Base-by-base conservation (phyloP, 1,140 invertebrate species). In the Hydropsyche tenuis region DNA sequence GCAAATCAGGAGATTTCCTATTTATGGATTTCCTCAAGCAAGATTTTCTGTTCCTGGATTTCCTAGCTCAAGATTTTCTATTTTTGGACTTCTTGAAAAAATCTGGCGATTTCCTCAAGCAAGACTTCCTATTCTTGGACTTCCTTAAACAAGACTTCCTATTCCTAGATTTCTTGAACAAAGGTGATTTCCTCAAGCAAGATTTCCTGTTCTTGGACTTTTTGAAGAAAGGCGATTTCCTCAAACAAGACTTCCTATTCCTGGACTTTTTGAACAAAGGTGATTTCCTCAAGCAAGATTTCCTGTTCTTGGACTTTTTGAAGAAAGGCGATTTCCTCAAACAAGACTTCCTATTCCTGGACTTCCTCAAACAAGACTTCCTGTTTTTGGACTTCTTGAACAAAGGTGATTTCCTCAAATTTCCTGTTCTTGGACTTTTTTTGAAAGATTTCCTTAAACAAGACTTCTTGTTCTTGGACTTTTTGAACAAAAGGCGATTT, bases 21-120 rank as follows among this genome's bases (percentile, higher is more conserved):
- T 60, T 60, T 23, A 9, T 60, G 48, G 18, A 16, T 25, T 60
- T 60, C 23, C 23, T 60, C 4, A 60, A 60, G 12, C 56, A 60
- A 60, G 56, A 60, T 25, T 60, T 60, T 23, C 56, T 60, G 25
- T 65, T 65, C 63, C 30, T 60, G 22, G 56, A 60, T 12, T 60
- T 60, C n/a, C 22, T 60, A 4, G 25, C 51, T 1, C 20, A 60
- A 60, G 56, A 60, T 23, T 60, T 60, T 23, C 11, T 60, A 20
- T 60, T 60, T 23, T 23, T 60, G 23, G 25, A 18, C 1, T 60
- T 60, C 56, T 20, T 60, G 11, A 60, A 60, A 9, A 60, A 60
- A 25, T 60, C n/a, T 11, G 16, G 27, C 16, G 63, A 65, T 37
- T 37, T 37, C 9, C 9, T 37, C 3, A 37, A 16, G 3, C 16